phyloP scores from a whole-genome alignment of 2,888 invertebrate genomes.

The Drosophila anomelani region DNA sequence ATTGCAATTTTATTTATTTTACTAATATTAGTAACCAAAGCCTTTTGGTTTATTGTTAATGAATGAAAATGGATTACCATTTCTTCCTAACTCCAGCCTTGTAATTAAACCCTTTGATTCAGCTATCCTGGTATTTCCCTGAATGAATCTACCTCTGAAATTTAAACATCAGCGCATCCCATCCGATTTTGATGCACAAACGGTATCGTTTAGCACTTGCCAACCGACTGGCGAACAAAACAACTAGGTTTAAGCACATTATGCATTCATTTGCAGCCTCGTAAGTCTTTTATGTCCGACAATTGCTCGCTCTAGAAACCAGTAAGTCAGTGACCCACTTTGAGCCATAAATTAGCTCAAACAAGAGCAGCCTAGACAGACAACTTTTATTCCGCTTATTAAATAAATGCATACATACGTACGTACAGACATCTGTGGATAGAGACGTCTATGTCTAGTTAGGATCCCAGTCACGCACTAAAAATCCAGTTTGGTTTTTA shows the following conservation, averaged over 20 bases:
- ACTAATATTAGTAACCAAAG: not conserved
- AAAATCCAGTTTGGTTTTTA: conserved; percentile 42
- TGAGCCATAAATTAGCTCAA: conserved; percentile 72
- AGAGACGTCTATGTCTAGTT: conserved; percentile 41
- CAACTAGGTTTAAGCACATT: conserved; percentile 66
- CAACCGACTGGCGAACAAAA: conserved; percentile 36
- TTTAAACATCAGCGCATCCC: conserved; percentile 48
- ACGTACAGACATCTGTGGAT: conserved; percentile 17
- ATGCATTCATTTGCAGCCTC: conserved; percentile 58
- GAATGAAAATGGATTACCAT: not conserved
- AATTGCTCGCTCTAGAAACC: conserved; percentile 70
- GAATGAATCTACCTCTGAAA: not conserved
- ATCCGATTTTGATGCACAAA: conserved; percentile 54
- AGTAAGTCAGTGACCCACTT: conserved; percentile 67
- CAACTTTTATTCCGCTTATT: conserved; percentile 58
- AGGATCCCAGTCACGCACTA: conserved; percentile 30
- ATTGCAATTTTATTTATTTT: not conserved
- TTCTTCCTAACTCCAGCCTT: not conserved
- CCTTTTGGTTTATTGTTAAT: not conserved
- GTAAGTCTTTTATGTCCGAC: conserved; percentile 71
- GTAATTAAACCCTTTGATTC: not conserved
- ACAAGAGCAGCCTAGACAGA: conserved; percentile 48
- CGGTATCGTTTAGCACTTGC: conserved; percentile 59
- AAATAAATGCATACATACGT: conserved; percentile 33
- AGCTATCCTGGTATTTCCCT: not conserved